phyloP scores from a whole-genome alignment of 2,797 vertebrate species.

The Spondyliosoma cantharus region DNA sequence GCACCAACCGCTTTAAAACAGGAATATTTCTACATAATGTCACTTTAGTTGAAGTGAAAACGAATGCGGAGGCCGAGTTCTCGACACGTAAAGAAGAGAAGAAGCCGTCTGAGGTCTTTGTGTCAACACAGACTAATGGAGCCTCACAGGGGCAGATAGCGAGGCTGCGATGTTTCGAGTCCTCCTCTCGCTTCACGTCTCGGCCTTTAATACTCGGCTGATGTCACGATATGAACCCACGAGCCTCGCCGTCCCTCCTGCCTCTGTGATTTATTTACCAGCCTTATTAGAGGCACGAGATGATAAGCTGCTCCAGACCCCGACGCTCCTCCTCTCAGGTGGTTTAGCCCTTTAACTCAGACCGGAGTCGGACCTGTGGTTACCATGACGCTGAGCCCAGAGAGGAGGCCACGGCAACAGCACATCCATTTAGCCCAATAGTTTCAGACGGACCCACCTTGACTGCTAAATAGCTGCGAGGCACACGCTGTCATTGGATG shows the following conservation, averaged over 20 bases:
- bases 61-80: too few relatives aligned
- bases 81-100: too few relatives aligned
- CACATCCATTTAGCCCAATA: constrained; percentile 42
- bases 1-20: too few relatives aligned
- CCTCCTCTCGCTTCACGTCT: neutral
- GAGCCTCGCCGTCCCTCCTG: neutral
- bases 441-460: constrained; percentile 5
- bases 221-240: neutral
- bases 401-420: constrained; percentile 48
- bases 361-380: constrained; percentile 52
- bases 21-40: too few relatives aligned
- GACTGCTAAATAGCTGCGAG: constrained; percentile 22
- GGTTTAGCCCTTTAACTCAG: constrained; percentile 10
- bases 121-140: neutral
- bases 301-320: constrained; percentile 35
- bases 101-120: neutral
- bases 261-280: constrained; percentile 10
- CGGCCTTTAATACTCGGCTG: neutral
- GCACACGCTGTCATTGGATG: neutral
- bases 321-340: constrained; percentile 35
- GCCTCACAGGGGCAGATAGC: neutral
- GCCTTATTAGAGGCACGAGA: constrained; percentile 7
- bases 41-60: neutral
- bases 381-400: constrained; percentile 65
- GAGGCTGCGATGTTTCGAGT: neutral